Evolutionary conservation across 2,113 vertebrate species (phyloP), one percentile per base, ranked within the genome.

Genomic region (Tor tambroides): DNA sequence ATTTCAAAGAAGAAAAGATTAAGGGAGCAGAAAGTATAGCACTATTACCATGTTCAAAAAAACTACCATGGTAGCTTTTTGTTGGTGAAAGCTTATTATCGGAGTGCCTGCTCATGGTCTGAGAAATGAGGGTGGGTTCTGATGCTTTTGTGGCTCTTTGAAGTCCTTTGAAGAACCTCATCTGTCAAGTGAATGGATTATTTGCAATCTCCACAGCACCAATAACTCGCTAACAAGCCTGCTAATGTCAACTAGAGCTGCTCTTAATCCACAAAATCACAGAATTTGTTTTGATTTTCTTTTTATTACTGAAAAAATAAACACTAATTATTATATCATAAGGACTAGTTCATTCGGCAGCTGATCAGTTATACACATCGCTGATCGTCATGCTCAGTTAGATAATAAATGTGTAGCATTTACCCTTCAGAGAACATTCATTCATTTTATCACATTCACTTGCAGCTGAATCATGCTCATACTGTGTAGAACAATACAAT

Each of bases 361-460:
- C 8, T 46, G n/a, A 82, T 65, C 59, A 65, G 35, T 63, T 63
- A 38, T 49, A 26, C 56, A 80, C 30, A 80, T 38, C 56, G 4
- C 23, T 61, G 35, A 74, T 41, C 11, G 14, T 3, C 23, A 11
- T 26, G 9, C 26, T 67, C n/a, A 67, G 80, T 69, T 23, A 67
- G 80, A 67, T 14, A 28, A 80, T 63, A 80, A 26, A 80, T 80
- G 78, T 38, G 12, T 1, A 82, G 15, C 61, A 82, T 67, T 67
- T 49, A 82, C 80, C 61, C 80, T 83, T 69, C 63, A 83, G 41
- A 83, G 63, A 19, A 69, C 63, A 49, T 46, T 83, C 17, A 32
- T 83, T 71, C 41, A 83, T 71, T 71, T 83, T 0, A 41, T 80
- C 32, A 41, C 71, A n/a, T 74, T 74, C 35, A 74, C 26, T 30